Base-by-base conservation (phyloP, 2,888 invertebrate species). In the Ramazzottius varieornatus region DNA sequence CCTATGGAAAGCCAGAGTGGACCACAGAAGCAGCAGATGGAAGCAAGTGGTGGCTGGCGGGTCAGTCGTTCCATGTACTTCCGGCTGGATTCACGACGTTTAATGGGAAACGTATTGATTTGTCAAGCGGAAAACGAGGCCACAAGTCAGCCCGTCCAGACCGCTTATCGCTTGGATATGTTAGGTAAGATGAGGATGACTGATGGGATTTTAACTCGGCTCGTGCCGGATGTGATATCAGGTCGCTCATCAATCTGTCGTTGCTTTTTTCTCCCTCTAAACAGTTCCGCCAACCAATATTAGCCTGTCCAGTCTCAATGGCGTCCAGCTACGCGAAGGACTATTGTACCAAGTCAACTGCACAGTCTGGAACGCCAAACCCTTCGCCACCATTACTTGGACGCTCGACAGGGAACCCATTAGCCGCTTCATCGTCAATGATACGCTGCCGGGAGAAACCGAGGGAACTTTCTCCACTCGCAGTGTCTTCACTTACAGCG, bases 71-170 rank as follows among this genome's bases (percentile, higher is more conserved):
- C 54, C 54, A 16, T 54, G 54, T 54, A 16, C n/a, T 54, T 54
- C 29, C 54, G 54, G 20, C 54, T 54, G 54, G 54, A 54, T 54
- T 13, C 20, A 4, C 54, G 54, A 4, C n/a, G 24, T 29, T 54
- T 54, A 29, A 54, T 54, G 54, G 54, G 54, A 8, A 54, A 54
- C 24, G 20, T 54, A 54, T 54, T 54, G 54, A 54, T 54, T 29
- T 54, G 54, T 54, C 54, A 54, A 29, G 54, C 54, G 54, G 54
- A 54, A 54, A 54, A 54, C 54, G 54, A 54, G 54, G 54, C 54
- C 54, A 54, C n/a, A 8, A 54, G 20, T 29, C 54, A 54, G 20
- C 54, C 54, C 29, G 54, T 54, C 54, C 54, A 54, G 29, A 29
- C 24, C 16, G 8, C 20, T 24, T 54, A 54, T 29, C 20, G 54